Conservation (phyloP, 1,140 invertebrate species). For the Cydia pomonella region DNA sequence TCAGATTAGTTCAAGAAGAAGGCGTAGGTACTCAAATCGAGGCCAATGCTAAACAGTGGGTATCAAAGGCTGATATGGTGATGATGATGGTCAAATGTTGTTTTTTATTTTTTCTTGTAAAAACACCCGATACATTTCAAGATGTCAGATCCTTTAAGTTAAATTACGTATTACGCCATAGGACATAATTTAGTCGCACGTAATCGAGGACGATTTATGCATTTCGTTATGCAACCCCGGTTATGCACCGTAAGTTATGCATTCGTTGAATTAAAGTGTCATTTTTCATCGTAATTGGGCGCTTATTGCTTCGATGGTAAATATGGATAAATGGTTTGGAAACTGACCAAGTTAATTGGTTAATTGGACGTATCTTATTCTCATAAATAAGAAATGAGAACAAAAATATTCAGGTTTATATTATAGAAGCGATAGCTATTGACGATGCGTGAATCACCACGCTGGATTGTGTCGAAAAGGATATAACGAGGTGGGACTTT, state of each 20-base stretch:
- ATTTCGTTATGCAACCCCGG: slow-evolving; percentile 13
- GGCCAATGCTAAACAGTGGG: too few relatives aligned
- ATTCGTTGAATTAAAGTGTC: not conserved
- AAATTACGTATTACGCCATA: slow-evolving; percentile 9
- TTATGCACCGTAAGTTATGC: slow-evolving; percentile 10
- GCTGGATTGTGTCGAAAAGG: too few relatives aligned
- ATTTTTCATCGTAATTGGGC: slow-evolving; percentile 13
- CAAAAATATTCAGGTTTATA: too few relatives aligned
- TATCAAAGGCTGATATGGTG: too few relatives aligned
- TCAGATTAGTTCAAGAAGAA: too few relatives aligned
- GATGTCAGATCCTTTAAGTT: not conserved
- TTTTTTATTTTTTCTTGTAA: too few relatives aligned
- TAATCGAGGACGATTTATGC: slow-evolving; percentile 19
- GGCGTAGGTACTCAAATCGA: too few relatives aligned
- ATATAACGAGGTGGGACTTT: too few relatives aligned
- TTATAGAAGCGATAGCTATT: too few relatives aligned
- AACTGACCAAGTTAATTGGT: not conserved
- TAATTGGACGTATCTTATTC: not conserved
- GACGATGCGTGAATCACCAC: too few relatives aligned
- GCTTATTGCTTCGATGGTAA: not conserved
- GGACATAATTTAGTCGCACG: slow-evolving; percentile 5
- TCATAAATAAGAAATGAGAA: too few relatives aligned
- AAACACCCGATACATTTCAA: not conserved
- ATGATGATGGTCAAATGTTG: too few relatives aligned
- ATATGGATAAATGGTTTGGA: slow-evolving; percentile 1